Base-by-base conservation (phyloP, 2,113 vertebrate genomes). In the Coturnix japonica region DNA sequence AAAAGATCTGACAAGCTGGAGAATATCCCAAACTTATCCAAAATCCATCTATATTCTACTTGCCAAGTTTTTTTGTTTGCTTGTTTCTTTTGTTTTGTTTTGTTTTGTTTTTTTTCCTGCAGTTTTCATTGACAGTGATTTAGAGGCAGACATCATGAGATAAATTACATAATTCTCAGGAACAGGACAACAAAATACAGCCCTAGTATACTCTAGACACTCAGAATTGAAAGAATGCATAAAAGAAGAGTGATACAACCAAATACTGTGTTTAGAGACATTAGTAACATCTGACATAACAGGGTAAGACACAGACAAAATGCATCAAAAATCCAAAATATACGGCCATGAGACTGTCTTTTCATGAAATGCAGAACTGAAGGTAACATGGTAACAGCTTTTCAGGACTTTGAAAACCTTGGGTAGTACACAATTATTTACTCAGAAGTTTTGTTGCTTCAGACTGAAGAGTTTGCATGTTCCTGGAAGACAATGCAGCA, bases 1-100 rank as follows among this genome's bases (percentile, higher is more conserved):
- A 63, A 25, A 59, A 46, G 6, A 81, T 49, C 4, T 89, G 81
- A 87, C 74, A 91, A 72, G 70, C 53, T 81, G 85, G 66, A 94
- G 57, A 84, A 90, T 46, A 91, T 28, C 49, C 73, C 91, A 91
- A 84, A 65, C 19, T 19, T 89, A 90, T 76, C 44, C 78, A 74
- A 93, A 86, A 93, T 54, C 30, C 84, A 79, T 57, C 85, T 79
- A 6, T 73, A 76, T 54, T 94, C 80, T 81, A 19, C 25, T 67
- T 82, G 53, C 84, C 86, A 95, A 83, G 57, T 57, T 37, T 37
- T 37, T 37, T 37, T 37, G 37, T 37, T 37, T 37, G 37, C 10
- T 37, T 37, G 37, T 37, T 37, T 37, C 7, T 37, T 37, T 37
- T 37, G 37, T 37, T 37, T 37, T 37, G 37, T 37, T 37, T 37